These are phyloP conservation scores for Gallinago paraguaiae DNA, from an alignment of 2,113 vertebrate genomes.

Conservation along the genomic window DNA sequence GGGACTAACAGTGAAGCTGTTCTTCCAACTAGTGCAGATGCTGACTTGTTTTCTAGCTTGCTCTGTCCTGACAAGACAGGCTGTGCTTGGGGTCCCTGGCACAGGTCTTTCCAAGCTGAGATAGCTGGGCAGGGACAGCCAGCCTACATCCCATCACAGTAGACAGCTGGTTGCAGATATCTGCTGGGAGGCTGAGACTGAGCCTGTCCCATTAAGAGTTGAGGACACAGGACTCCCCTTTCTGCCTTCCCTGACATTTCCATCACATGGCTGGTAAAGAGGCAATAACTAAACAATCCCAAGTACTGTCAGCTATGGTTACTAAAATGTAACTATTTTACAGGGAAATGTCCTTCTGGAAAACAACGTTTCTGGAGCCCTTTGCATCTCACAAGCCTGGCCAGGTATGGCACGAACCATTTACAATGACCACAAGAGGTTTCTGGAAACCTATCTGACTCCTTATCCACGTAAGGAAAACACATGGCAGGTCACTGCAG, in stretches of 20 bases:
- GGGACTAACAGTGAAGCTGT: neutral
- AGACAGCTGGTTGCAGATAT: neutral
- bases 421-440: constrained; percentile 81
- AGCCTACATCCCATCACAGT: neutral
- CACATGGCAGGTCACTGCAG: fast-evolving
- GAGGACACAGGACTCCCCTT: neutral
- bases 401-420: constrained; percentile 82
- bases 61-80: neutral
- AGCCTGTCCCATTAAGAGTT: neutral
- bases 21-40: neutral
- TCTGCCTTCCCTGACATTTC: neutral
- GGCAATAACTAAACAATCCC: neutral
- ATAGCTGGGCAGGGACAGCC: neutral
- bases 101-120: neutral
- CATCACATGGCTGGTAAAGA: neutral
- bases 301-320: neutral
- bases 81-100: neutral
- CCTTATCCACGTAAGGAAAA: constrained; percentile 74
- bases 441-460: constrained; percentile 79
- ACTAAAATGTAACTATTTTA: neutral
- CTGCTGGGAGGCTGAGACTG: neutral
- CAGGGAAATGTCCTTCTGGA: constrained; percentile 74
- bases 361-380: constrained; percentile 76
- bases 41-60: neutral
- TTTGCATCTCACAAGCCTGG: constrained; percentile 83